Evolutionary conservation across 92 coral and sea anemone genomes (phyloP).

Genomic region (Bergia puertoricense): DNA sequence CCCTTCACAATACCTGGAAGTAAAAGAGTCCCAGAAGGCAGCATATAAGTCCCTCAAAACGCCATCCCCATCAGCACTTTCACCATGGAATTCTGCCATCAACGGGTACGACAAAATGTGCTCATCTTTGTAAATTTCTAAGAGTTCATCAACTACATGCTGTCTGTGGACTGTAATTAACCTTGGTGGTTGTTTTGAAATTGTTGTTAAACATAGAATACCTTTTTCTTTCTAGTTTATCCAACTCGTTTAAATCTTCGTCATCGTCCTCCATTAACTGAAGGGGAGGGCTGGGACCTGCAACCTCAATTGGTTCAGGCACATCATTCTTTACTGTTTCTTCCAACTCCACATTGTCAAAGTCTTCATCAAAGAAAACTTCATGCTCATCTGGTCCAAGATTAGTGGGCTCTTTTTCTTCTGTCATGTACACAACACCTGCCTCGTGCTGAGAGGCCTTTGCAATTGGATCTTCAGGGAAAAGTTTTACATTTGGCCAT

Average conservation of each 20-base stretch:
- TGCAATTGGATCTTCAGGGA: background rate
- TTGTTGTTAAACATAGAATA: background rate
- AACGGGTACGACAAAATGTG: constrained; percentile 29
- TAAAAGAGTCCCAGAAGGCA: constrained; percentile 56
- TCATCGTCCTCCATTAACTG: constrained; percentile 44
- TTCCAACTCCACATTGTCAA: constrained; percentile 1
- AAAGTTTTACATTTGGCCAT: background rate
- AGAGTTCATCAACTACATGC: constrained; percentile 43
- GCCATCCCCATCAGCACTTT: constrained; percentile 61
- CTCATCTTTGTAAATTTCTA: constrained; percentile 45
- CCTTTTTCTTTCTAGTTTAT: background rate
- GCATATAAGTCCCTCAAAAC: constrained; percentile 55
- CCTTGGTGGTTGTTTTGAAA: constrained; percentile 24
- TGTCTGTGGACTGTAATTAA: constrained; percentile 20
- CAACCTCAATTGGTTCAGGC: background rate
- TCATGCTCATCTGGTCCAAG: constrained; percentile 36
- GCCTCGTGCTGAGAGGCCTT: constrained; percentile 42
- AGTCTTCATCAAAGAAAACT: constrained; percentile 31
- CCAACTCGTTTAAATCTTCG: background rate
- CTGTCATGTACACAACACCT: constrained; percentile 30
- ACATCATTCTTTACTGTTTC: constrained; percentile 5
- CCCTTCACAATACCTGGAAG: constrained; percentile 54
- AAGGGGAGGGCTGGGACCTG: constrained; percentile 34
- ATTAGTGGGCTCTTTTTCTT: constrained; percentile 1
- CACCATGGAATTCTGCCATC: constrained; percentile 44